Evolutionary conservation across 2,113 vertebrate species (phyloP), one percentile per base, ranked within the genome.

Genomic region (Egretta garzetta): DNA sequence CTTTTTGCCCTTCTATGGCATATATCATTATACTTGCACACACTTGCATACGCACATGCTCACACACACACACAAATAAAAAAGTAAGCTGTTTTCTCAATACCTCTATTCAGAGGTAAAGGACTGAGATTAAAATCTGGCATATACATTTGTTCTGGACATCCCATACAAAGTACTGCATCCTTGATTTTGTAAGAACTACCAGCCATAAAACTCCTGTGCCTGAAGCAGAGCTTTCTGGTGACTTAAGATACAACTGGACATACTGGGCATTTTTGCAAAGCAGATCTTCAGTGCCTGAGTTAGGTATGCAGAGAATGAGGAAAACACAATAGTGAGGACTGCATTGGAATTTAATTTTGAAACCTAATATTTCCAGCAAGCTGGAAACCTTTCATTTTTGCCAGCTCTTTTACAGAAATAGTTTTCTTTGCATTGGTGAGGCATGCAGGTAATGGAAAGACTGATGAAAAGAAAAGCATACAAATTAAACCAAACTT

Each of bases 401-500:
- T 94, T 94, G 12, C 30, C 35, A 62, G 11, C 3, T 39, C 19
- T 94, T 72, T 89, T 53, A 52, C 21, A 82, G 73, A 82, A 91
- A 45, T 8, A 8, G 12, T 82, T 93, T 82, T 17, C 21, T 94
- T 50, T 76, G 33, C 66, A 58, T 45, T 90, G 58, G 37, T 82
- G 70, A 83, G 58, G 26, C 3, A 2, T 30, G n/a, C 14, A 53
- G 77, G 43, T 93, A 93, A 87, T 66, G 45, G 53, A 85, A 96
- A 96, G 70, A 81, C 30, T 52, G 68, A 91, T 93, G 41, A 72
- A 80, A 86, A 89, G n/a, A 74, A 92, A 94, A 85, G 43, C 24
- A 35, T 33, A 53, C 30, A 58, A 94, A 94, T 95, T 89, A 85
- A 94, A 87, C 28, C 12, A 64, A 93, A 89, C 14, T 53, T 79